A percentile compares a stretch with the other conserved stretches of the same genome.
Conservation (phyloP, 2,113 vertebrate genomes). For the Lophius piscatorius region DNA sequence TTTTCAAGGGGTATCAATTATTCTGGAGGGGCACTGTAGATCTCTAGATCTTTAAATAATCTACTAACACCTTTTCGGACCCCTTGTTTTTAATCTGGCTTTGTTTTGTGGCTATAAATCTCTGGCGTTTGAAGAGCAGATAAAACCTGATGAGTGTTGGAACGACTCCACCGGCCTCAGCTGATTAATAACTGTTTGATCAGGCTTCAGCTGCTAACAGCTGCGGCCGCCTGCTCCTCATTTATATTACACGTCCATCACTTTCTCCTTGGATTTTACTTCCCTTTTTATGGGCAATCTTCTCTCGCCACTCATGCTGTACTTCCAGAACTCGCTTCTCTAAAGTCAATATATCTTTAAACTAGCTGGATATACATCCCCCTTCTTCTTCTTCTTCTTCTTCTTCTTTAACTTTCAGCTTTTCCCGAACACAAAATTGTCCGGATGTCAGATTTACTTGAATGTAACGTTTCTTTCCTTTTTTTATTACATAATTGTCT, state of each 20-base stretch:
- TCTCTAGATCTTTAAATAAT: too few relatives aligned
- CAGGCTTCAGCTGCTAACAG: slow-evolving; percentile 60
- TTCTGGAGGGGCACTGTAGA: too few relatives aligned
- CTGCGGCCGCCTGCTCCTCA: slow-evolving; percentile 57
- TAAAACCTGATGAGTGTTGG: slow-evolving; percentile 46
- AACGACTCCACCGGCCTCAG: slow-evolving; percentile 35
- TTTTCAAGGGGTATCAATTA: too few relatives aligned
- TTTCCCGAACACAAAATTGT: too few relatives aligned
- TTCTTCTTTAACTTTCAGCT: too few relatives aligned
- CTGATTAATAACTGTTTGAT: slow-evolving; percentile 73
- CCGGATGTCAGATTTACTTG: too few relatives aligned
- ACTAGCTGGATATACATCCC: too few relatives aligned
- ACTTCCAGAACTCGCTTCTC: background rate
- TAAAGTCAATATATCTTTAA: too few relatives aligned
- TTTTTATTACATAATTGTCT: too few relatives aligned
- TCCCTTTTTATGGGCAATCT: background rate
- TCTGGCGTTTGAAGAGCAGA: slow-evolving; percentile 19
- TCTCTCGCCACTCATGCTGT: background rate
- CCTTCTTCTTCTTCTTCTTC: too few relatives aligned
- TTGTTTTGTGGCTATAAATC: slow-evolving; percentile 11
- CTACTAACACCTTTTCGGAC: too few relatives aligned
- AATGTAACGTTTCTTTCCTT: too few relatives aligned
- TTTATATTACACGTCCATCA: slow-evolving; percentile 55
- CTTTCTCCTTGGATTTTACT: slow-evolving; percentile 14
- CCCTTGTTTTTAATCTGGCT: background rate